A percentile compares a stretch with the other conserved stretches of the same genome.
These are phyloP conservation scores for Gopherus evgoodei DNA, from an alignment of 2,113 vertebrate genomes.

Conservation along the genomic window DNA sequence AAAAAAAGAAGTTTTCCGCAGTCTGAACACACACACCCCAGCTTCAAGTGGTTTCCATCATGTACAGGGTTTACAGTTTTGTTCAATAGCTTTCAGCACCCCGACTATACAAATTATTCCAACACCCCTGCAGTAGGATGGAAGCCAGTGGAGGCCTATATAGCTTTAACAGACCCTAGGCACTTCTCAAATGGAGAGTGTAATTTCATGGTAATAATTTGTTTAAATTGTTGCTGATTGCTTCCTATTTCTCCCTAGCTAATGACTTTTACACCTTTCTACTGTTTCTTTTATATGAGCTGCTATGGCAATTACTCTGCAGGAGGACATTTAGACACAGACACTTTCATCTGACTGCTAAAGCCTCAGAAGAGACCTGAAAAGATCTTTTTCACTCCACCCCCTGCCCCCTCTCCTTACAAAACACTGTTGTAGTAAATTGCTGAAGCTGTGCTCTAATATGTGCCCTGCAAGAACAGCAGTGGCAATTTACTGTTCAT, in stretches of 20 bases:
- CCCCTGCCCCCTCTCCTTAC: background rate
- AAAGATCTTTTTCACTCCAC: constrained; percentile 45
- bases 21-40: background rate
- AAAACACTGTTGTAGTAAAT: background rate
- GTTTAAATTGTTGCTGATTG: constrained; percentile 82
- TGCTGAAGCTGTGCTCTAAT: background rate
- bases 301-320: constrained; percentile 62
- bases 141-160: constrained; percentile 51
- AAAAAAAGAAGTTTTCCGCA: constrained; percentile 48
- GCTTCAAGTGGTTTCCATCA: background rate
- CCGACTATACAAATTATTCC: background rate
- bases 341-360: constrained; percentile 59
- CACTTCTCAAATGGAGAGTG: constrained; percentile 77
- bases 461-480: too few species aligned
- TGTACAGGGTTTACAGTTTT: background rate
- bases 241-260: constrained; percentile 82
- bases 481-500: background rate
- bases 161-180: constrained; percentile 73
- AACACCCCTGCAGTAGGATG: background rate
- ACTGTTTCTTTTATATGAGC: constrained; percentile 64
- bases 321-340: constrained; percentile 62
- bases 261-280: constrained; percentile 86
- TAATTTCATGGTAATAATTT: constrained; percentile 84
- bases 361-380: constrained; percentile 33
- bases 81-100: background rate